These are phyloP conservation scores for Trissolcus japonicus DNA, from an alignment of 2,888 invertebrate genomes.

Conservation along the genomic window DNA sequence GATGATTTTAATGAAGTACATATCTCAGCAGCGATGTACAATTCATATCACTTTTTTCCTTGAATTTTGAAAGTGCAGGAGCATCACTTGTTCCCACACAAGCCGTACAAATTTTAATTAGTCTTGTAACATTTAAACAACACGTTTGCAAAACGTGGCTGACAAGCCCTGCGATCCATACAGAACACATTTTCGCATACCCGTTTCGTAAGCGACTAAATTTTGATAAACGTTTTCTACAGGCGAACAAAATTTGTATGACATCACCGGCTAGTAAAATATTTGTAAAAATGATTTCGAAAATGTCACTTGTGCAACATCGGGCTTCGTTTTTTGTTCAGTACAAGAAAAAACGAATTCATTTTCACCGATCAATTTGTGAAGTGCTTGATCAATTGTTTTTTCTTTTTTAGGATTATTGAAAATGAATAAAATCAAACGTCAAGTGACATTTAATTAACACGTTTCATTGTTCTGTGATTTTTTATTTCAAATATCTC, in stretches of 20 bases:
- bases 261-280: slow-evolving; percentile 23
- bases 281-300: slow-evolving; percentile 22
- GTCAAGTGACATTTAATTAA: neutral
- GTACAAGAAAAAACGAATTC: too few relatives aligned
- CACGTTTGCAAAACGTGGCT: slow-evolving; percentile 1
- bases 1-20: neutral
- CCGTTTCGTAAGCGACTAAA: slow-evolving; percentile 30
- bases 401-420: too few relatives aligned
- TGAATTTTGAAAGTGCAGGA: neutral
- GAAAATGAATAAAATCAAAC: too few relatives aligned
- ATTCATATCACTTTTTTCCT: slow-evolving; percentile 7
- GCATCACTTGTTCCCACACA: neutral
- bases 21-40: neutral
- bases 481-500: slow-evolving; percentile 8
- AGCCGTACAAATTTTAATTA: slow-evolving; percentile 13
- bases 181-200: slow-evolving; percentile 19
- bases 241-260: slow-evolving; percentile 32
- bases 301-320: neutral
- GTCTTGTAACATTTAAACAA: neutral
- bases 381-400: too few relatives aligned
- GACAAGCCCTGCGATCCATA: slow-evolving; percentile 2
- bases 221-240: slow-evolving; percentile 44
- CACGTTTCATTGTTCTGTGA: slow-evolving; percentile 14
- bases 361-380: too few relatives aligned
- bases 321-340: neutral